Evolutionary conservation across 1,140 invertebrate species (phyloP).

Genomic region (Lerema accius): DNA sequence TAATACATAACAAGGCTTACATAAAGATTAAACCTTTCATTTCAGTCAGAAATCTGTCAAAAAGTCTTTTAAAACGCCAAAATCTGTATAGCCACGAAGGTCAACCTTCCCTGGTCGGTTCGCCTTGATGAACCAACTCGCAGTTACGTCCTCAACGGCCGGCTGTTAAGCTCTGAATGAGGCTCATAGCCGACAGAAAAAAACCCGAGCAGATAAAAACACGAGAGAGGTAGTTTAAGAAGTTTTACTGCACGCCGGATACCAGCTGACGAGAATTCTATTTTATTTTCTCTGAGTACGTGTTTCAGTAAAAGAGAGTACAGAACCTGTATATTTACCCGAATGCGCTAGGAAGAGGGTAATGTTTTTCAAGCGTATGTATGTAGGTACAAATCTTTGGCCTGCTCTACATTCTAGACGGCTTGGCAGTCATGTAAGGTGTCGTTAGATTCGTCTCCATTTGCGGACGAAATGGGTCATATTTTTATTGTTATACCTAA

Average conservation of each 20-base stretch:
- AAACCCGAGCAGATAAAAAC: slow-evolving; percentile 47
- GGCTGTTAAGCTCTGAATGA: slow-evolving; percentile 67
- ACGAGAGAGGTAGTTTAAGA: slow-evolving; percentile 42
- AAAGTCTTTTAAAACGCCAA: slow-evolving; percentile 3
- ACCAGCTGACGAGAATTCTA: slow-evolving; percentile 22
- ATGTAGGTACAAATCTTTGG: no score
- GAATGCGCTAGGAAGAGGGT: no score
- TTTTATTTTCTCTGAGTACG: slow-evolving; percentile 10
- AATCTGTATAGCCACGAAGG: slow-evolving; percentile 35
- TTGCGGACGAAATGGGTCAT: no score
- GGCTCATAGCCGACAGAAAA: slow-evolving; percentile 53
- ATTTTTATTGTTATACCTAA: no score
- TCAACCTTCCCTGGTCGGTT: slow-evolving; percentile 46
- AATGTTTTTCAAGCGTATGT: no score
- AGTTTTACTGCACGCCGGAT: slow-evolving; percentile 35
- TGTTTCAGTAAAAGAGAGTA: slow-evolving; percentile 8
- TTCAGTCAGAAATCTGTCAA: slow-evolving; percentile 3
- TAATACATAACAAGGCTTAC: no score
- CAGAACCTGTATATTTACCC: no score
- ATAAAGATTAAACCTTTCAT: no score
- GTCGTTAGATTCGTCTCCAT: no score
- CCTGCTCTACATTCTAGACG: no score
- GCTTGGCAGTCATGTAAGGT: no score
- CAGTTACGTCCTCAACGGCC: slow-evolving; percentile 63
- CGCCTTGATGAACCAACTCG: slow-evolving; percentile 63